Evolutionary conservation across 2,888 invertebrate genomes (phyloP).

Genomic region (Tineola bisselliella): DNA sequence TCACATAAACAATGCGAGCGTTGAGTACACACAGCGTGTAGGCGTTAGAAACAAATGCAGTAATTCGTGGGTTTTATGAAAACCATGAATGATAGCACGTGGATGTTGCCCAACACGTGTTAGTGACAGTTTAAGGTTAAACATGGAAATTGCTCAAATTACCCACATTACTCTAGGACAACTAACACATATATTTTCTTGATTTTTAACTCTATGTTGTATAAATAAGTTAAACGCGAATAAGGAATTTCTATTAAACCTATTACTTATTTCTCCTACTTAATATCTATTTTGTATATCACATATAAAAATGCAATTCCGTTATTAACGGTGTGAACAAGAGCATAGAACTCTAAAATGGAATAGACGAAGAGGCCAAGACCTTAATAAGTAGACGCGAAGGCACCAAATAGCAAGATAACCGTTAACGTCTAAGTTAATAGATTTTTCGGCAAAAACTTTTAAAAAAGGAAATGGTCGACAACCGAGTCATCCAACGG

Average conservation of each 20-base stretch:
- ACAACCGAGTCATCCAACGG: constrained; percentile 53
- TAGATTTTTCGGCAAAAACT: constrained; percentile 58
- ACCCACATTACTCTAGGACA: background rate
- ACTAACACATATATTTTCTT: too few species aligned
- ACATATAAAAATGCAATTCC: constrained; percentile 20
- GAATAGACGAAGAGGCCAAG: constrained; percentile 30
- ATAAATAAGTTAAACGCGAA: background rate
- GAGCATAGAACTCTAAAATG: constrained; percentile 24
- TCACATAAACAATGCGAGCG: background rate
- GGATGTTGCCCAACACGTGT: constrained; percentile 1
- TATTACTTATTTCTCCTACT: background rate
- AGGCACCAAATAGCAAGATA: constrained; percentile 34
- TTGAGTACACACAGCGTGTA: background rate
- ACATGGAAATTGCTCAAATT: background rate
- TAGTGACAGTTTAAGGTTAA: constrained; percentile 10
- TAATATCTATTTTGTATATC: too few species aligned
- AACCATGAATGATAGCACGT: constrained; percentile 4
- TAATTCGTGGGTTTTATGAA: background rate
- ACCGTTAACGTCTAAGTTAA: constrained; percentile 57
- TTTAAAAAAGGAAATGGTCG: constrained; percentile 55
- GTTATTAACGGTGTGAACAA: constrained; percentile 32
- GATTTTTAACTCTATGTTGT: too few species aligned
- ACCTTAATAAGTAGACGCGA: constrained; percentile 40
- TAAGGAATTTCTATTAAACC: background rate
- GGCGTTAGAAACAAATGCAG: background rate